These are phyloP conservation scores for Leptobrachium leishanense DNA, from an alignment of 2,113 vertebrate genomes.

Conservation along the genomic window DNA sequence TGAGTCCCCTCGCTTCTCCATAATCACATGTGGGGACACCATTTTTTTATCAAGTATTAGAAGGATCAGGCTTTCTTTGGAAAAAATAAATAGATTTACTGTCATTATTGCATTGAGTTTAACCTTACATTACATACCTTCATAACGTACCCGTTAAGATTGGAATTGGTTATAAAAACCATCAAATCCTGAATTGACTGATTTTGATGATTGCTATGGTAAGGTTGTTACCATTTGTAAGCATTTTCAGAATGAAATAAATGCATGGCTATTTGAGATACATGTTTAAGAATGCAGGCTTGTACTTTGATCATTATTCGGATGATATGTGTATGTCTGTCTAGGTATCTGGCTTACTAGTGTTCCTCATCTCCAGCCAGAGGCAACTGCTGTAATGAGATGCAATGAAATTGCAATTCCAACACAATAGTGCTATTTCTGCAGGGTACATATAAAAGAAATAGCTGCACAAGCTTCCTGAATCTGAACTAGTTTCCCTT, in stretches of 20 bases:
- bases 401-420: conserved; percentile 8
- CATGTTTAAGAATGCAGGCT: background rate
- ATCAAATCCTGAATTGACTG: background rate
- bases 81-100: too few species aligned
- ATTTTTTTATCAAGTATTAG: too few species aligned
- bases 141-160: too few species aligned
- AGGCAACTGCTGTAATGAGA: conserved; percentile 5
- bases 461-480: conserved; percentile 5
- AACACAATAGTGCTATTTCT: conserved; percentile 23
- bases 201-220: background rate
- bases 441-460: conserved; percentile 9
- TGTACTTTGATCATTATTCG: conserved; percentile 9
- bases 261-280: background rate
- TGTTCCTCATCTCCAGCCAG: too few species aligned
- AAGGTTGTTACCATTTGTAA: background rate
- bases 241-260: background rate
- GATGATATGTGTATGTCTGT: conserved; percentile 14
- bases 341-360: background rate
- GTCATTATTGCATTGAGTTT: too few species aligned
- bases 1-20: too few species aligned
- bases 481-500: conserved; percentile 13
- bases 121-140: too few species aligned
- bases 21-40: too few species aligned
- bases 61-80: too few species aligned
- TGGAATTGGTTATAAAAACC: background rate